Evolutionary conservation across 1,140 invertebrate species (phyloP).

Genomic region (Pachyrhynchus sulphureomaculatus): DNA sequence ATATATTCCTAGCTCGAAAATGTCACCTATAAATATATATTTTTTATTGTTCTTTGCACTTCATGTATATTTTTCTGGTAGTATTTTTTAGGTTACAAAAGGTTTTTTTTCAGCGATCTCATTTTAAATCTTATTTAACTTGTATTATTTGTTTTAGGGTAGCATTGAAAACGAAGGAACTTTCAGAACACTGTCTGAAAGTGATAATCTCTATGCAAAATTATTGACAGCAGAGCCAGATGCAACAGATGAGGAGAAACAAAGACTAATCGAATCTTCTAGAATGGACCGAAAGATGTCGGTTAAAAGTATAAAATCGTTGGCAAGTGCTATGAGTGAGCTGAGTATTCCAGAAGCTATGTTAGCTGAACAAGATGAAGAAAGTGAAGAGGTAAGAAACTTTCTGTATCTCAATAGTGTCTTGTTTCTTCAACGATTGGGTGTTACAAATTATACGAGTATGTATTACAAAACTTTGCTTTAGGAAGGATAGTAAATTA

Average conservation of each 20-base stretch:
- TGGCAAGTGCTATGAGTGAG: constrained; percentile 43
- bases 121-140: neutral
- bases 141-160: constrained; percentile 25
- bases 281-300: constrained; percentile 40
- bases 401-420: too few relatives aligned
- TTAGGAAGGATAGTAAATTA: too few relatives aligned
- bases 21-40: too few relatives aligned
- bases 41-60: too few relatives aligned
- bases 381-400: constrained; percentile 14
- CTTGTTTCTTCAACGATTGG: too few relatives aligned
- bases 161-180: constrained; percentile 65
- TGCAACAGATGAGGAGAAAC: constrained; percentile 35
- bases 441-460: too few relatives aligned
- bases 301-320: constrained; percentile 35
- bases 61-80: too few relatives aligned
- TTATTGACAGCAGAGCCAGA: constrained; percentile 48
- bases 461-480: too few relatives aligned
- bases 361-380: constrained; percentile 38
- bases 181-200: constrained; percentile 64
- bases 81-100: too few relatives aligned
- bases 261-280: constrained; percentile 27
- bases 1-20: too few relatives aligned
- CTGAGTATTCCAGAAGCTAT: constrained; percentile 45
- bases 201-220: constrained; percentile 63
- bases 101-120: too few relatives aligned